Base-by-base conservation (phyloP, 2,888 invertebrate species). In the Drosophila testacea region DNA sequence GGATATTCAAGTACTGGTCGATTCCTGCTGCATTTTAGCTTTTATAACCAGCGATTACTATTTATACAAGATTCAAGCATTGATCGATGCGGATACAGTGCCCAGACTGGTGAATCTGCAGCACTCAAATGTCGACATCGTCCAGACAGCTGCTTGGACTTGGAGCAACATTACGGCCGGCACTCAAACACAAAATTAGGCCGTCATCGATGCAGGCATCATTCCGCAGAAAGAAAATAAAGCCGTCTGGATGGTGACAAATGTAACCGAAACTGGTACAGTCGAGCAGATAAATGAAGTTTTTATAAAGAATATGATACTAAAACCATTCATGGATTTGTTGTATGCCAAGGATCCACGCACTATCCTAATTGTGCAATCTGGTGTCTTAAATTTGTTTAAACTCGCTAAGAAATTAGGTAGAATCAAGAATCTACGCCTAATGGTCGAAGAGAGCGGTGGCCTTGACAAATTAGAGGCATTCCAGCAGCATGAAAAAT, bases 101-200 rank as follows among this genome's bases (percentile, higher is more conserved):
- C 93, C 94, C 0, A 93, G 95, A 7, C 93, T 98, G n/a, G 95
- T 97, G 0, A 93, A 94, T 30, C 93, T 98, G 44, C 93, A 94
- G 22, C 96, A 95, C 79, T 83, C 92, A 0, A 93, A 93, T 66
- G 78, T 81, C 50, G 92, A 92, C 73, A 93, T 93, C 69, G 91
- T 92, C 2, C 93, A 93, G 70, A 93, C 93, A 79, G 93, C 93
- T 42, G 92, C 92, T 13, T 99, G 99, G 99, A 96, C 98, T 0
- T 94, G 97, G 6, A 98, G 98, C 77, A 99, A 99, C 92, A 95
- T 99, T 27, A 96, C 98, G 4, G 99, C 99, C 5, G 99, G 99
- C 4, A 98, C 96, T 69, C 93, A 93, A 48, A 93, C 94, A 0
- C 97, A 97, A 93, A 96, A 97, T 74, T 95, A 96, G 85, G 93